A percentile compares a stretch with the other conserved stretches of the same genome.
These are phyloP conservation scores for Bos taurus DNA, from an alignment of 2,113 vertebrate species.

Conservation along the genomic window DNA sequence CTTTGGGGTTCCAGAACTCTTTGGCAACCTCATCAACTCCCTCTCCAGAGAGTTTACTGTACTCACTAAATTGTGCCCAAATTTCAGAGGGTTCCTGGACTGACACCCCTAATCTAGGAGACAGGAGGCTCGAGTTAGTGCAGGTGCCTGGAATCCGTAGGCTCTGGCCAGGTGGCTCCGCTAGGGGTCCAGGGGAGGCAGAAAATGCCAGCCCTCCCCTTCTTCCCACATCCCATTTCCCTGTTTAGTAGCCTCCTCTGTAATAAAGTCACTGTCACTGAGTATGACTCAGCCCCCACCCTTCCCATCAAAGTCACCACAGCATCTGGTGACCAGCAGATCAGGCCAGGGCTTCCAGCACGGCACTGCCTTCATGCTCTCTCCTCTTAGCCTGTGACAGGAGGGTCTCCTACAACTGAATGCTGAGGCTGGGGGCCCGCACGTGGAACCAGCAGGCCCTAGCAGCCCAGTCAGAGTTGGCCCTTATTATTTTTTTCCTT, in stretches of 20 bases:
- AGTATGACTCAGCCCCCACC: conserved; percentile 13
- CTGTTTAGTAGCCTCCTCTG: conserved; percentile 17
- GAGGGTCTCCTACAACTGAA: not conserved
- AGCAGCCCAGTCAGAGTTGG: not conserved
- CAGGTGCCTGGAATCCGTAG: not conserved
- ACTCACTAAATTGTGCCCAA: not conserved
- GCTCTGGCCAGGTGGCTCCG: not conserved
- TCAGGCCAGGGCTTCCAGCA: not conserved
- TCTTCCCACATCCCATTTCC: conserved; percentile 3
- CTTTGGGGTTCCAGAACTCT: not conserved
- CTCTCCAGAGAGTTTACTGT: not conserved
- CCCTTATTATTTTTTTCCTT: not conserved
- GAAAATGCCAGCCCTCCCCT: not conserved
- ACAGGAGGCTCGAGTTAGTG: not conserved
- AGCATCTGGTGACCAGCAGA: not conserved
- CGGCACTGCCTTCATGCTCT: not conserved
- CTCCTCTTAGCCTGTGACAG: not conserved
- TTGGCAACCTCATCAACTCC: not conserved
- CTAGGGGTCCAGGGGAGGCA: not conserved
- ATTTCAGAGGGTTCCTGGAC: not conserved
- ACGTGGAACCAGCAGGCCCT: not conserved
- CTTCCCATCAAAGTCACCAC: not conserved
- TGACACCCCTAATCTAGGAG: not conserved
- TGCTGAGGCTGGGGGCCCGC: not conserved
- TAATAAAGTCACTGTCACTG: not conserved